Conservation (phyloP, 2,113 vertebrate genomes). For the Natator depressus region DNA sequence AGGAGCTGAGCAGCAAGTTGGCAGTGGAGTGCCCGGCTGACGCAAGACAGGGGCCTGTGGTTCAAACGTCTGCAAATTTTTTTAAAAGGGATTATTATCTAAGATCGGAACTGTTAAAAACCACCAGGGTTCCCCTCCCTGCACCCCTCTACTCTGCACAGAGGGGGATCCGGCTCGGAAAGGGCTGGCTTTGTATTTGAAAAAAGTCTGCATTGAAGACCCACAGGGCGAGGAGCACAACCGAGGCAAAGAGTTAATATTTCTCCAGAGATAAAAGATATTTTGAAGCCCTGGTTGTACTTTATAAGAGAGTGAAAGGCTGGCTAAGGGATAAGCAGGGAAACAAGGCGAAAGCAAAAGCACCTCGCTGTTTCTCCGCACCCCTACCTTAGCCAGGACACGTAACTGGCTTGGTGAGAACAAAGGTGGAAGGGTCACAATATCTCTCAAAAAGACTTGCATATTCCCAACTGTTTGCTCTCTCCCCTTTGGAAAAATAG, state of each 20-base stretch:
- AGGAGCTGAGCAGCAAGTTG: slow-evolving; percentile 69
- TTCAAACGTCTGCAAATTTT: slow-evolving; percentile 33
- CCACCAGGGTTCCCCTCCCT: slow-evolving; percentile 18
- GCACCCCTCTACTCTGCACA: slow-evolving; percentile 1
- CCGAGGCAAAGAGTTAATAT: slow-evolving; percentile 43
- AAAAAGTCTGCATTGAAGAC: slow-evolving; percentile 55
- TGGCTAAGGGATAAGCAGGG: not conserved
- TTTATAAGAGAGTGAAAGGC: slow-evolving; percentile 79
- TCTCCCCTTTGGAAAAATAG: not conserved
- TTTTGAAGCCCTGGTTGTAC: slow-evolving; percentile 31
- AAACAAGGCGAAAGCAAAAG: slow-evolving; percentile 68
- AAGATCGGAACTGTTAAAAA: slow-evolving; percentile 1
- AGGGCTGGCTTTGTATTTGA: slow-evolving; percentile 54
- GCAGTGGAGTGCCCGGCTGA: slow-evolving; percentile 63
- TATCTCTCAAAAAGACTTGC: slow-evolving; percentile 25
- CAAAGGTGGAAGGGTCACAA: slow-evolving; percentile 59
- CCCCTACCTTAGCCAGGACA: slow-evolving; percentile 49
- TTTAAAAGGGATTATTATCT: not conserved
- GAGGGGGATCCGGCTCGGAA: slow-evolving; percentile 53
- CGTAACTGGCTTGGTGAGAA: slow-evolving; percentile 59
- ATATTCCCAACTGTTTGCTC: slow-evolving; percentile 41
- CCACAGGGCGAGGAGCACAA: slow-evolving; percentile 46
- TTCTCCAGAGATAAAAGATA: slow-evolving; percentile 80
- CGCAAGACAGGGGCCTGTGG: slow-evolving; percentile 71
- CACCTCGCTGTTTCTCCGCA: not conserved